Conservation (phyloP, 2,888 invertebrate species). For the Willowsia nigromaculata region DNA sequence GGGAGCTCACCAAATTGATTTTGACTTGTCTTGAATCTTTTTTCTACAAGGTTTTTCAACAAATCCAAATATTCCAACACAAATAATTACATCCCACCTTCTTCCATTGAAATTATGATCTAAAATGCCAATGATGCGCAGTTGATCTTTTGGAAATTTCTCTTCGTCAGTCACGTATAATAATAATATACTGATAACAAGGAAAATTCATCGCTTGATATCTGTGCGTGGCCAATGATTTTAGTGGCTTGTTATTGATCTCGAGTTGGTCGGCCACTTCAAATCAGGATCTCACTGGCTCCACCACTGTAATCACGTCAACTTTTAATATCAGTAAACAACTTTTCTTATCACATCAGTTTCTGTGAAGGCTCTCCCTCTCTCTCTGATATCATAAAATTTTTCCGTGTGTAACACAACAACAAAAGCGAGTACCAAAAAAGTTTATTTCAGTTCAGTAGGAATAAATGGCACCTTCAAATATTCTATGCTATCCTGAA, state of each 20-base stretch:
- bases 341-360: constrained; percentile 53
- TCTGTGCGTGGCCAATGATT: background rate
- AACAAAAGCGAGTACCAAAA: constrained; percentile 5
- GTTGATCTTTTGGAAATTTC: background rate
- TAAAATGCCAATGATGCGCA: too few species aligned
- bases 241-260: background rate
- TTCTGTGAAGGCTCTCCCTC: constrained; percentile 44
- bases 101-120: background rate
- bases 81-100: background rate
- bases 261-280: constrained; percentile 39
- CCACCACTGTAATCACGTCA: constrained; percentile 43
- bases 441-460: constrained; percentile 31
- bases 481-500: background rate
- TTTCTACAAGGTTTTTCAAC: background rate
- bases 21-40: background rate
- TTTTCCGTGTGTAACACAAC: constrained; percentile 51
- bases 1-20: background rate
- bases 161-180: background rate
- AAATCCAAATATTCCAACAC: background rate
- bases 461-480: background rate
- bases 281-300: constrained; percentile 63
- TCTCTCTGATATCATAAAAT: constrained; percentile 44
- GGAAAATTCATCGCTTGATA: background rate
- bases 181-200: constrained; percentile 5
- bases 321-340: constrained; percentile 53